These are phyloP conservation scores for Scelioninae gen. 2 DNA, from an alignment of 2,888 invertebrate species.

Conservation along the genomic window DNA sequence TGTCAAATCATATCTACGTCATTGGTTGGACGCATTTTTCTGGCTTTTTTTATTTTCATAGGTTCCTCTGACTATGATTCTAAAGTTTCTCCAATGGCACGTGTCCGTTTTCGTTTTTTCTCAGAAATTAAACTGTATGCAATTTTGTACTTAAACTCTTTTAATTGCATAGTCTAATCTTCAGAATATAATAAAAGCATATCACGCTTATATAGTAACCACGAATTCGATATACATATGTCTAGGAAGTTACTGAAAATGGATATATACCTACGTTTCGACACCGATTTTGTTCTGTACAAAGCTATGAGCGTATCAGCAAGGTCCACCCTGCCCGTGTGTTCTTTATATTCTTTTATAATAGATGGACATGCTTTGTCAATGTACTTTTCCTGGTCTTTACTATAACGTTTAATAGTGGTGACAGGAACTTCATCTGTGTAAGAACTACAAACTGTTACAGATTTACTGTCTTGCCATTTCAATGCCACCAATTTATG, in stretches of 20 bases:
- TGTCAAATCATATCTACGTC: conserved; percentile 15
- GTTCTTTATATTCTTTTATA: conserved; percentile 44
- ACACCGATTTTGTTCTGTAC: conserved; percentile 62
- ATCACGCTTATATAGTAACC: conserved; percentile 41
- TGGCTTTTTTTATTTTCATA: too few relatives aligned
- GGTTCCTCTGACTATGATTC: conserved; percentile 4
- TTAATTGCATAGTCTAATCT: conserved; percentile 4
- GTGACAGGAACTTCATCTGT: conserved; percentile 16
- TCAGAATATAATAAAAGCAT: neutral
- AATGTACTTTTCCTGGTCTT: conserved; percentile 61
- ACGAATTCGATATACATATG: conserved; percentile 65
- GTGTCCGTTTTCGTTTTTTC: conserved; percentile 22
- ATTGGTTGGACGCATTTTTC: too few relatives aligned
- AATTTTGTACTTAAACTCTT: conserved; percentile 30
- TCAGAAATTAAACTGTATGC: conserved; percentile 14
- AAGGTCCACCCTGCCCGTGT: conserved; percentile 66
- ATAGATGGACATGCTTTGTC: conserved; percentile 62
- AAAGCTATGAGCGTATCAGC: conserved; percentile 62
- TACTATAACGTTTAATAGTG: conserved; percentile 38
- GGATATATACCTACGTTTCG: conserved; percentile 67
- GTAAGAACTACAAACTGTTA: conserved; percentile 57
- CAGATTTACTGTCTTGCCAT: conserved; percentile 61
- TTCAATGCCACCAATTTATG: conserved; percentile 59
- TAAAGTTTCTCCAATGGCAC: conserved; percentile 1
- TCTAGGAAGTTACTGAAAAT: conserved; percentile 63